Percentiles rank a stretch among this genome's conserved stretches.
Evolutionary conservation across 2,888 invertebrate genomes (phyloP).

Genomic region (Troides oblongomaculatus): DNA sequence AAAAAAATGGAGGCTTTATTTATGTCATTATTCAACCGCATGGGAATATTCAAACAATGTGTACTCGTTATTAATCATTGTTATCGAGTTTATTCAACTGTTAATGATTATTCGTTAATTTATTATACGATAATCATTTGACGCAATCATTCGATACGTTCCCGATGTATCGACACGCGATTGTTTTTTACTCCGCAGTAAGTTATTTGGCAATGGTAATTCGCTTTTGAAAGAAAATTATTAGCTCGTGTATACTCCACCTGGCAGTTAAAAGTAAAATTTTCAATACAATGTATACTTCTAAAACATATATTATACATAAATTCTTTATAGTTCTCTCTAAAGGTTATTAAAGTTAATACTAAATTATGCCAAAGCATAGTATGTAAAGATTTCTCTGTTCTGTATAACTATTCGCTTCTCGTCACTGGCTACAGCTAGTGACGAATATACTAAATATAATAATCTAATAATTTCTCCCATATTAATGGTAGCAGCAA

Average conservation of each 20-base stretch:
- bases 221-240: background rate
- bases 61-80: constrained; percentile 8
- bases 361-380: too few species aligned
- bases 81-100: constrained; percentile 25
- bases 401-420: too few species aligned
- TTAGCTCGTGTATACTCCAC: background rate
- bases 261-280: background rate
- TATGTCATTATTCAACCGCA: constrained; percentile 7
- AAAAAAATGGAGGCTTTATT: background rate
- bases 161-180: constrained; percentile 27
- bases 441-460: too few species aligned
- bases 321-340: too few species aligned
- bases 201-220: constrained; percentile 7
- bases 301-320: too few species aligned
- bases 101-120: constrained; percentile 22
- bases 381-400: too few species aligned
- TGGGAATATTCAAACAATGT: constrained; percentile 20
- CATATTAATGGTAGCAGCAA: too few species aligned
- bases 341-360: too few species aligned
- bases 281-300: background rate
- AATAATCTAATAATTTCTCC: too few species aligned
- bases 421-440: too few species aligned
- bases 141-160: constrained; percentile 30
- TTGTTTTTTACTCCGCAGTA: constrained; percentile 4
- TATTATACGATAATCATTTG: constrained; percentile 27